Base-by-base conservation (phyloP, 2,113 vertebrate genomes). In the Amphiprion percula region DNA sequence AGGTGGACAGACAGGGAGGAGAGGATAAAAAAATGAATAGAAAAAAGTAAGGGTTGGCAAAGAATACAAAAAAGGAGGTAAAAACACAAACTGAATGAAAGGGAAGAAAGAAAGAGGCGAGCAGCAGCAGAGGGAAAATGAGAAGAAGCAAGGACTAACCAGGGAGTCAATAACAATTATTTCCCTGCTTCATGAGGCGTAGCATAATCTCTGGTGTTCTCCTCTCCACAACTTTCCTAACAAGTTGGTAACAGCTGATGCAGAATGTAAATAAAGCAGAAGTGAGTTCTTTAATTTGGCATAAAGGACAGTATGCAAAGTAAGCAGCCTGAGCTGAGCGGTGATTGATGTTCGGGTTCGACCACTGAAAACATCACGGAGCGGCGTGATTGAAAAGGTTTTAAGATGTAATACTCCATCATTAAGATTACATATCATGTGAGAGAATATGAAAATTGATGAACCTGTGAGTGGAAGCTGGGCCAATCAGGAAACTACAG, bases 131-230 rank as follows among this genome's bases (percentile, higher is more conserved):
- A 58, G 44, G 58, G 49, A 56, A 83, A 82, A 63, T 41, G 59
- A 85, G 79, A 82, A 73, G 8, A 66, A 77, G 50, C 7, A 4
- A 62, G 41, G 67, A 71, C 68, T 80, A 89, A 89, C 66, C 68
- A 74, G 72, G 75, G 83, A 80, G 79, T 86, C 63, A 10, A 81
- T 84, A 79, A 56, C 62, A 72, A 80, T 83, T 74, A 82, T 68
- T 59, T 82, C 50, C 69, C 33, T 61, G 61, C 63, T 82, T 46
- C 56, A 63, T 72, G 74, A 44, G 24, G 55, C 68, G 55, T 55
- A 63, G 60, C 6, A 5, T 56, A 64, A 74, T 80, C 56, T 66
- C 55, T 24, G 4, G 58, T 58, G 41, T 77, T 69, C 68, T 75
- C 26, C 23, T 26, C 47, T 82, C 39, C n/a, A 44, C 12, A 56